Evolutionary conservation across 2,113 vertebrate genomes (phyloP).

Genomic region (Okapia johnstoni): DNA sequence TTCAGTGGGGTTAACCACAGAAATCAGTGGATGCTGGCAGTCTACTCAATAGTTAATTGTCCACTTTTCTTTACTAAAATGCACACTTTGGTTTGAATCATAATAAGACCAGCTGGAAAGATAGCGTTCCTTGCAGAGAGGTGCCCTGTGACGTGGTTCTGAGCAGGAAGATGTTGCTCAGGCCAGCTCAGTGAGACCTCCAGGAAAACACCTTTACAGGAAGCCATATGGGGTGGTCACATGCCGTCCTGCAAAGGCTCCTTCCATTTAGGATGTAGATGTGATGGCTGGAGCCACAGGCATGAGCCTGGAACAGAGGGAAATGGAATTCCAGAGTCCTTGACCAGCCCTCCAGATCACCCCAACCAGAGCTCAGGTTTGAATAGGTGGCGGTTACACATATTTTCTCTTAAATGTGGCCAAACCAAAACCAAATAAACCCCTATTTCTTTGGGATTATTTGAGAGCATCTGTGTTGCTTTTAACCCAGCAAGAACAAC

Average conservation of each 20-base stretch:
- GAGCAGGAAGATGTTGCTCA: background rate
- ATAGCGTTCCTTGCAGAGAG: background rate
- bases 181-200: background rate
- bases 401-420: background rate
- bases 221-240: accelerated
- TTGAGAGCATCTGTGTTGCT: background rate
- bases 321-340: background rate
- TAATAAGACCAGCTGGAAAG: background rate
- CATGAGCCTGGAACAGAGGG: background rate
- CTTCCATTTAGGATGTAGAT: accelerated
- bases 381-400: background rate
- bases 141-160: background rate
- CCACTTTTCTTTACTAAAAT: background rate
- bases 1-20: background rate
- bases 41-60: too few relatives aligned
- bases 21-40: too few relatives aligned
- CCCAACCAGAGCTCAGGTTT: accelerated
- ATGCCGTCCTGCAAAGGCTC: background rate
- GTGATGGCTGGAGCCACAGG: background rate
- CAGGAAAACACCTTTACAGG: background rate
- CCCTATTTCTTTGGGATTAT: background rate
- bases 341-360: accelerated
- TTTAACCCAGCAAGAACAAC: background rate
- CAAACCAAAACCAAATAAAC: background rate
- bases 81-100: background rate